Evolutionary conservation across 2,113 vertebrate species (phyloP).

Genomic region (Turnix velox): DNA sequence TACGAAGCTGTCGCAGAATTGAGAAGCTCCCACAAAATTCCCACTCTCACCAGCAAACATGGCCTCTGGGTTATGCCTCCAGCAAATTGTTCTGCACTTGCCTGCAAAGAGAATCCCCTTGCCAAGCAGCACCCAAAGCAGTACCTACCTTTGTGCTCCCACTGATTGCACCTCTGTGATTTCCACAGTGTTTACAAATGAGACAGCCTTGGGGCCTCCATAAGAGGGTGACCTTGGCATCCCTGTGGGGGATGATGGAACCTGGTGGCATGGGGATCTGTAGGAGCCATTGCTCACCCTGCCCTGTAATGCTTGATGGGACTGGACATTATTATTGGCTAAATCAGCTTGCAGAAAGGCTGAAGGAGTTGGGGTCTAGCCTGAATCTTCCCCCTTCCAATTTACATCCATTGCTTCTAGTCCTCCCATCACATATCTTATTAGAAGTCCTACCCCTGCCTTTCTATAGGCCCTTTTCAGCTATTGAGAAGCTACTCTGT

Average conservation of each 20-base stretch:
- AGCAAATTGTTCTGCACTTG: not conserved
- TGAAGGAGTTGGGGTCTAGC: no score
- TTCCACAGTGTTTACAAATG: slow-evolving; percentile 87
- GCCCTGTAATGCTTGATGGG: slow-evolving; percentile 74
- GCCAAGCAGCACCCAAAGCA: not conserved
- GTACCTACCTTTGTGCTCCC: slow-evolving; percentile 87
- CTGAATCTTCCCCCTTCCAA: no score
- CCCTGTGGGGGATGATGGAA: slow-evolving; percentile 81
- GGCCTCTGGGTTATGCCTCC: not conserved
- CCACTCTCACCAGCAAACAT: not conserved
- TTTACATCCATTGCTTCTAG: no score
- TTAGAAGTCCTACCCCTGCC: no score
- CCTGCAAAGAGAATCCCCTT: not conserved
- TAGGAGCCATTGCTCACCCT: slow-evolving; percentile 82
- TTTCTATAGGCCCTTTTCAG: no score
- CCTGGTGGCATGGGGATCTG: slow-evolving; percentile 87
- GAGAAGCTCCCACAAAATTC: not conserved
- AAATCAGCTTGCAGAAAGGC: slow-evolving; percentile 91
- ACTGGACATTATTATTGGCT: slow-evolving; percentile 83
- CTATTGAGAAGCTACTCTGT: no score
- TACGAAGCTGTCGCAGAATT: not conserved
- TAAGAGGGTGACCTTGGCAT: slow-evolving; percentile 90
- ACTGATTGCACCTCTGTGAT: slow-evolving; percentile 85
- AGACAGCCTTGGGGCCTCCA: slow-evolving; percentile 81
- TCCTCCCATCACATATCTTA: no score